Evolutionary conservation across 2,888 invertebrate genomes (phyloP).

Genomic region (Geotrupes spiniger): DNA sequence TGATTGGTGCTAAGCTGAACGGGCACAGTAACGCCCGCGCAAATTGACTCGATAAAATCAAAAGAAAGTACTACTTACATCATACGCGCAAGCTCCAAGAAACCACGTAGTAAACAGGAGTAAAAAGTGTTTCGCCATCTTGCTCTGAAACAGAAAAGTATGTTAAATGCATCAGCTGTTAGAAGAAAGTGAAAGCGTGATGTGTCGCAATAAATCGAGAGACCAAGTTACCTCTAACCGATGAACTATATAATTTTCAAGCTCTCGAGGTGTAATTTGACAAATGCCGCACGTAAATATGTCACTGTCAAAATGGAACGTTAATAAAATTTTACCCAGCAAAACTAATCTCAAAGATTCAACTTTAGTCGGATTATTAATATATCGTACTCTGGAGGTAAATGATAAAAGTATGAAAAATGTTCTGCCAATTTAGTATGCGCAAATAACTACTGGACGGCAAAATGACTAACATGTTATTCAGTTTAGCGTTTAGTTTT

Average conservation of each 20-base stretch:
- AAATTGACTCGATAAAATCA: slow-evolving; percentile 15
- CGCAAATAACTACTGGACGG: too few relatives aligned
- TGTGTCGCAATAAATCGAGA: not conserved
- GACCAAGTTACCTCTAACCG: not conserved
- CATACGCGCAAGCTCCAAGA: slow-evolving; percentile 32
- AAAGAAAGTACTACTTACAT: slow-evolving; percentile 35
- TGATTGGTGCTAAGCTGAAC: not conserved
- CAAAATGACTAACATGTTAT: too few relatives aligned
- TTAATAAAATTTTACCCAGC: slow-evolving; percentile 8
- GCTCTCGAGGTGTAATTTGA: not conserved
- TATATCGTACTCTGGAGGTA: too few relatives aligned
- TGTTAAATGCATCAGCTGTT: slow-evolving; percentile 17
- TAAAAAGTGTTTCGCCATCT: slow-evolving; percentile 33
- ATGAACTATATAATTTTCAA: slow-evolving; percentile 1
- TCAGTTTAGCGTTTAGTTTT: too few relatives aligned
- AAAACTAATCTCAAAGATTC: too few relatives aligned
- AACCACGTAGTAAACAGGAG: slow-evolving; percentile 34
- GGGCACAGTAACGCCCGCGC: not conserved
- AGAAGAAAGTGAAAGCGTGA: slow-evolving; percentile 23
- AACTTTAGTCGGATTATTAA: too few relatives aligned
- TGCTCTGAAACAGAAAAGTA: slow-evolving; percentile 27
- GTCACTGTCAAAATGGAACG: not conserved
- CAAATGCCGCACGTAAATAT: not conserved
- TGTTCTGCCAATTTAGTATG: too few relatives aligned
- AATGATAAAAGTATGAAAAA: too few relatives aligned